Evolutionary conservation across 2,888 invertebrate genomes (phyloP), one percentile per base, ranked within the genome.

Genomic region (Sarcophaga subvicina): DNA sequence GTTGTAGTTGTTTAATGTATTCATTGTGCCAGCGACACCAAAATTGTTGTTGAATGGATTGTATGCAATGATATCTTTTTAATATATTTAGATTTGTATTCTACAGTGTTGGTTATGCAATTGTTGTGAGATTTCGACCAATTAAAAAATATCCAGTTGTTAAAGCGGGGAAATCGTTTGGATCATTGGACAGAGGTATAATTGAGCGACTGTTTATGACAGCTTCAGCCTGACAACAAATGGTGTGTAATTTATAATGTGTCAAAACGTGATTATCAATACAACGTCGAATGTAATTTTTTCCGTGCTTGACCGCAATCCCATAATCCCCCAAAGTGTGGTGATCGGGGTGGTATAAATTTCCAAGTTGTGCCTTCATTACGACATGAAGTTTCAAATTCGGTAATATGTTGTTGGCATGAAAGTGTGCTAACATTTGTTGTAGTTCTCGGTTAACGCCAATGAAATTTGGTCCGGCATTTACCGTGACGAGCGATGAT

Each of bases 281-380:
- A 11, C 59, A 49, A 59, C 69, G 54, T 12, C 71, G 49, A 6
- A 72, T 10, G 11, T 64, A 75, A 22, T 73, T 14, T 59, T 77
- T 86, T 4, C 72, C 75, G 25, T 27, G 37, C 12, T 83, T 87
- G 0, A 82, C 81, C 2, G 76, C 80, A 22, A 73, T 67, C 84
- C 87, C 87, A 83, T 5, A 82, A 59, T 0, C 85, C 82, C 3
- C 85, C 87, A 62, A 82, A 76, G 27, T 85, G 79, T 47, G 80
- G 81, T 2, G 83, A 78, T 12, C 80, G 17, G 4, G 27, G 27
- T 27, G 27, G 27, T 27, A 27, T 4, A 27, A 27, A 27, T 27
- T 6, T 6, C 37, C 37, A 37, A 37, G 37, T 6, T 4, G 27
- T 27, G 27, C 27, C 27, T 27, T 37, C 37, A 37, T 37, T 37